Evolutionary conservation across 2,888 invertebrate species (phyloP), one percentile per base, ranked within the genome.

Genomic region (Amiota minor): DNA sequence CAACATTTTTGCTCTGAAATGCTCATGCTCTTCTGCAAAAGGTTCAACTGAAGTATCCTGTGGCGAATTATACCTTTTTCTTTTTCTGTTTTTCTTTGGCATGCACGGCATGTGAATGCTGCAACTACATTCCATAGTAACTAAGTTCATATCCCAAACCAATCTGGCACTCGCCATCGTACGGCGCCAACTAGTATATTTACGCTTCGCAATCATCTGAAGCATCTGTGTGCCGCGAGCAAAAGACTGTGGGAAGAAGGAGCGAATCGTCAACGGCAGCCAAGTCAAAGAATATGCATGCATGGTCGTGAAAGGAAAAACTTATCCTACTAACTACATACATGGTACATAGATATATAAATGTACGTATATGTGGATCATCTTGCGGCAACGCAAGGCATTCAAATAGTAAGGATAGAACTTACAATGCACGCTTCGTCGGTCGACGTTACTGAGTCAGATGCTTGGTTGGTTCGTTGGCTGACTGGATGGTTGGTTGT

Each of bases 41-140:
- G 80, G 81, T 81, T 83, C 79, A 85, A 84, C 80, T 83, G 82
- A 83, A 81, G 82, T 86, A 86, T 86, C 86, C 86, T 86, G 85
- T 83, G 86, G 86, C 86, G 86, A 86, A 86, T 86, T 86, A 85
- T 86, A 85, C 62, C 45, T 35, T 62, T 18, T 35, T 18, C 35
- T 35, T 35, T 35, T 35, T 35, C 35, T 35, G 35, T 35, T 35
- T 35, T 62, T 9, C 20, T 23, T 12, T 62, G 62, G 62, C 35
- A 62, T 62, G 62, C 35, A 45, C 62, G 23, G 14, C 62, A 59
- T n/a, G 35, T 6, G 35, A 35, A 35, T 35, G 35, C 82, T 82
- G 81, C 84, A 84, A 82, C 82, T 82, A 35, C 35, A 35, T 35
- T 35, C 35, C 35, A 35, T 6, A 6, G 35, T 6, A 35, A 8